phyloP scores from a whole-genome alignment of 2,113 vertebrate genomes.

The Cebus imitator region DNA sequence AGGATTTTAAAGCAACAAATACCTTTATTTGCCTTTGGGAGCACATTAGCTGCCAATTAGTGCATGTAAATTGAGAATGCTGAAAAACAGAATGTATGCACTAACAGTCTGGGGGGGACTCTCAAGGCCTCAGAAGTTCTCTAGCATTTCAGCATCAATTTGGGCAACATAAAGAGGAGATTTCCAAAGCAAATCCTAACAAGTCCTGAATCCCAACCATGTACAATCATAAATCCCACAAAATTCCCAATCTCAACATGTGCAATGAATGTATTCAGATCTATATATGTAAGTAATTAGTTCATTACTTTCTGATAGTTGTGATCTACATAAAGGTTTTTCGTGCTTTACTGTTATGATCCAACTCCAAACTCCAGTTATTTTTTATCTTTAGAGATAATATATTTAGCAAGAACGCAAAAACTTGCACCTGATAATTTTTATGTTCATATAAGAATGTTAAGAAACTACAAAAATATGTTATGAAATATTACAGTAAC shows the following conservation, averaged over 20 bases:
- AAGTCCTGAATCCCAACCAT: not conserved
- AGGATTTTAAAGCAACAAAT: constrained; percentile 42
- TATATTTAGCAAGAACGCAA: not conserved
- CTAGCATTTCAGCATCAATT: not conserved
- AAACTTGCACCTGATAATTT: not conserved
- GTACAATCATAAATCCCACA: not conserved
- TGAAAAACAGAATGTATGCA: not conserved
- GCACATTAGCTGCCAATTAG: constrained; percentile 59
- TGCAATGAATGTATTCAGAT: not conserved
- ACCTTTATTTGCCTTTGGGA: constrained; percentile 49
- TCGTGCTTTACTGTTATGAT: too few species aligned
- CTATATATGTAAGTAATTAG: not conserved
- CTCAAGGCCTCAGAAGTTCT: accelerated
- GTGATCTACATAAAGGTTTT: not conserved
- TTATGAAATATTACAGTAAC: not conserved
- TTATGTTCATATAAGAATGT: not conserved
- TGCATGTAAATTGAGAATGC: constrained; percentile 48
- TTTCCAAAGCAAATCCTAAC: not conserved
- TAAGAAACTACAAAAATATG: not conserved
- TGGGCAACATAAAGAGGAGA: accelerated
- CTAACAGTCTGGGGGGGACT: not conserved
- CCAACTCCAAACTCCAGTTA: not conserved
- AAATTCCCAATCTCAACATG: not conserved
- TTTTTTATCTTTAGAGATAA: not conserved
- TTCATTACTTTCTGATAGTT: not conserved